Conservation (phyloP, 2,888 invertebrate species). For the Himalopsyche kuldschensis region DNA sequence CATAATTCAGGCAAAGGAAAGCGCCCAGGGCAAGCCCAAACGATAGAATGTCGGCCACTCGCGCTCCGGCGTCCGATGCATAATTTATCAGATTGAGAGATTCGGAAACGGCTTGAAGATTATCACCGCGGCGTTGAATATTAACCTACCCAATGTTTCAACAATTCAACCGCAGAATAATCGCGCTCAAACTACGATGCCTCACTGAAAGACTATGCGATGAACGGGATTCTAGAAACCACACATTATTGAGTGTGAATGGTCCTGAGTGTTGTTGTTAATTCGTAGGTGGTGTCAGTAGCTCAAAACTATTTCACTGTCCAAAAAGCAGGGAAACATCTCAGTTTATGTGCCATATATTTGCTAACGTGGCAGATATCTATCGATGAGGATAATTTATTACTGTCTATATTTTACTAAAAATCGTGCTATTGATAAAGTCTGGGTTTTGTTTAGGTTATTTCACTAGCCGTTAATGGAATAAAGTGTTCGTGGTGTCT, state of each 20-base stretch:
- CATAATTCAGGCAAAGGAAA: constrained; percentile 13
- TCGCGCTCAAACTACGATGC: background rate
- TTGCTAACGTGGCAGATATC: too few species aligned
- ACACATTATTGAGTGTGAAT: background rate
- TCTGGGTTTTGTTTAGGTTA: too few species aligned
- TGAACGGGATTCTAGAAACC: background rate
- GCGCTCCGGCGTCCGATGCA: background rate
- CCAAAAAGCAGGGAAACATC: too few species aligned
- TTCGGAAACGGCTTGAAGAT: constrained; percentile 12
- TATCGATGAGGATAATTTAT: too few species aligned
- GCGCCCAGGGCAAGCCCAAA: background rate
- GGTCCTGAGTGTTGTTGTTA: background rate
- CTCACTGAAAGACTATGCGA: background rate
- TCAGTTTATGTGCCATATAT: too few species aligned
- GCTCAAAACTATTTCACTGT: background rate
- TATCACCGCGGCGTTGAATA: constrained; percentile 16
- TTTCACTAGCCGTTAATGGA: too few species aligned
- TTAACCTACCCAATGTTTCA: constrained; percentile 7
- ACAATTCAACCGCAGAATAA: constrained; percentile 4
- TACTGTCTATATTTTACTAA: too few species aligned
- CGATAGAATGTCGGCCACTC: background rate
- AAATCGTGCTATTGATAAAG: too few species aligned
- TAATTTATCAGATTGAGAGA: constrained; percentile 21
- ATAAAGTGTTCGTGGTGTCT: too few species aligned
- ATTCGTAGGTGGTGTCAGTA: background rate